Evolutionary conservation across 2,113 vertebrate genomes (phyloP), one percentile per base, ranked within the genome.

Genomic region (Ramphastos sulfuratus): DNA sequence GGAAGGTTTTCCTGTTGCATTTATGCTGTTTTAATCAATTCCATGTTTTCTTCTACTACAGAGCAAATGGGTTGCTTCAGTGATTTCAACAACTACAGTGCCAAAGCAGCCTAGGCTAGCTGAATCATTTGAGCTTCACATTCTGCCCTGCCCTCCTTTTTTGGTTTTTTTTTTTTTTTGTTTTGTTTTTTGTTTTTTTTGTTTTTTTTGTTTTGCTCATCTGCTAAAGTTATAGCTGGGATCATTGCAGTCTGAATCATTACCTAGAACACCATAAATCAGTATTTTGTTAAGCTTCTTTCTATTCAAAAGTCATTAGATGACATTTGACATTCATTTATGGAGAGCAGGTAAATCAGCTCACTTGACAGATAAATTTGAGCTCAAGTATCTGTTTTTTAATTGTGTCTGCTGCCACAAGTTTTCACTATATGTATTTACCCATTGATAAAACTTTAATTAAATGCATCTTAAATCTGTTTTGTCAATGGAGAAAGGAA

Each of bases 291-390:
- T 91, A 96, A 94, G 63, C 18, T 84, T 97, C 33, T 37, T 95
- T 96, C 91, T 96, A 90, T 96, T 97, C 97, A 97, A 95, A 94
- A 94, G 48, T 44, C 80, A 82, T 97, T 97, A 94, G 92, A 90
- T 96, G 92, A 82, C 67, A 89, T 96, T 89, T 93, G 92, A 90
- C 82, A 64, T 87, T 96, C 65, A 71, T 95, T 97, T 95, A 79
- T 90, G 91, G 94, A 83, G 92, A 96, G 59, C 56, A 90, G 81
- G 91, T 96, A 96, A 94, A 95, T 95, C 66, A 95, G 72, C 64
- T 63, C n/a, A 48, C 64, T 92, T 95, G 94, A 94, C 64, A 97
- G 92, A 91, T 91, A 94, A 90, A 79, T 66, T 95, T 50, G 42
- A 95, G 80, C 74, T 21, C 65, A 87, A 93, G 25, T 87, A 96